Conservation (phyloP, 2,888 invertebrate genomes). For the Sthenelais limicola region DNA sequence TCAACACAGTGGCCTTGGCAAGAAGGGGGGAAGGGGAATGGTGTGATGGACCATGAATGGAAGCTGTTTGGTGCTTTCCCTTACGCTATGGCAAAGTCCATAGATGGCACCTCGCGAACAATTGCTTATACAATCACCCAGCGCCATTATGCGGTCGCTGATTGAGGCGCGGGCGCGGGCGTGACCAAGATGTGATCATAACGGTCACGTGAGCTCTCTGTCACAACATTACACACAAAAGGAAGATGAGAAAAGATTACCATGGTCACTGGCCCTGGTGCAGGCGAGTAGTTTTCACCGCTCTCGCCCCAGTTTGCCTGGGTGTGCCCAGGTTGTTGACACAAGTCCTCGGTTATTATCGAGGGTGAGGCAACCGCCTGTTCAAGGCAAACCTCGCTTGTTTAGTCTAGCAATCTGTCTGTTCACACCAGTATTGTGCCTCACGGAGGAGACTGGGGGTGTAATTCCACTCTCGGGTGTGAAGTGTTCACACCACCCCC, state of each 20-base stretch:
- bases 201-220: slow-evolving; percentile 1
- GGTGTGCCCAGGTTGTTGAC: slow-evolving; percentile 1
- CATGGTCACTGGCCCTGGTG: not conserved
- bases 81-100: too few species aligned
- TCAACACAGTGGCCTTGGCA: too few species aligned
- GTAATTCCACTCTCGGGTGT: slow-evolving; percentile 31
- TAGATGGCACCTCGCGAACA: slow-evolving; percentile 14
- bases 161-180: slow-evolving; percentile 20
- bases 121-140: slow-evolving; percentile 7
- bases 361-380: slow-evolving; percentile 21
- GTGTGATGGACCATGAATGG: too few species aligned
- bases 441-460: slow-evolving; percentile 8
- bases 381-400: slow-evolving; percentile 11
- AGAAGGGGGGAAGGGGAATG: not conserved
- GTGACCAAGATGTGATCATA: slow-evolving; percentile 35
- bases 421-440: slow-evolving; percentile 12
- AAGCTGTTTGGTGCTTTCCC: too few species aligned
- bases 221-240: slow-evolving; percentile 10
- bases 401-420: slow-evolving; percentile 35
- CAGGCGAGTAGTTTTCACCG: slow-evolving; percentile 17
- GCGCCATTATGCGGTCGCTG: slow-evolving; percentile 22
- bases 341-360: slow-evolving; percentile 24
- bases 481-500: slow-evolving; percentile 27
- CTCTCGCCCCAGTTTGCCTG: slow-evolving; percentile 4
- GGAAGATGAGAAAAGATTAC: slow-evolving; percentile 26